Base-by-base conservation (phyloP, 1,140 invertebrate species). In the Hirudo medicinalis region DNA sequence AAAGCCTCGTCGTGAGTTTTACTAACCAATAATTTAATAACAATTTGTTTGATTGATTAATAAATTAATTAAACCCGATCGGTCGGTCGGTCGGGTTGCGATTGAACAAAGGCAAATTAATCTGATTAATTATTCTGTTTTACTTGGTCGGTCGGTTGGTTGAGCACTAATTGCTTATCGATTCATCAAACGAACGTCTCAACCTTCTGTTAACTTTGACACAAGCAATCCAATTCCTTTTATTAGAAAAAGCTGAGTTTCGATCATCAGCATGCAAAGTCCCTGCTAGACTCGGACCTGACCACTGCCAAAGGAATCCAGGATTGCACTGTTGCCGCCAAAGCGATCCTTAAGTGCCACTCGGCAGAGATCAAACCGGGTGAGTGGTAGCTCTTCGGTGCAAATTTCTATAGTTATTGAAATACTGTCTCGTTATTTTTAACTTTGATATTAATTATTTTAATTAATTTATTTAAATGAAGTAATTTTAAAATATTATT, bases 321-420 rank as follows among this genome's bases (percentile, higher is more conserved):
- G 75, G 86, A 88, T 36, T 90, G 92, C 57, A 87, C 90, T 53
- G 82, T 85, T 63, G 92, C 92, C 40, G 92, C 90, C 20, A 86
- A 87, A 76, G 88, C 89, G 22, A 81, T 95, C 71, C 87, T 91
- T 72, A 85, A 86, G 76, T 91, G 90, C 55, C 86, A 92, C 78
- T 88, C 87, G 77, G 87, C 87, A 55, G 85, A 89, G 32, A 82
- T 85, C 53, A 79, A 81, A 75, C 79, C 79, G 75, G 78, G 81
- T 81, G 25, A 43, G 71, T 63, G 15, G 0, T 6, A 6, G 32
- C 32, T 49, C 3, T 49, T 49, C 13, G 43, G 9, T 13, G 43
- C 9, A 49, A 2, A 17, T 49, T 8, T 49, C 15, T 17, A 49
- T 49, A 49, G 15, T 49, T 17, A 15, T 49, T 49, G 43, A 49